Conservation (phyloP, 2,888 invertebrate species). For the Agriopis leucophaearia region DNA sequence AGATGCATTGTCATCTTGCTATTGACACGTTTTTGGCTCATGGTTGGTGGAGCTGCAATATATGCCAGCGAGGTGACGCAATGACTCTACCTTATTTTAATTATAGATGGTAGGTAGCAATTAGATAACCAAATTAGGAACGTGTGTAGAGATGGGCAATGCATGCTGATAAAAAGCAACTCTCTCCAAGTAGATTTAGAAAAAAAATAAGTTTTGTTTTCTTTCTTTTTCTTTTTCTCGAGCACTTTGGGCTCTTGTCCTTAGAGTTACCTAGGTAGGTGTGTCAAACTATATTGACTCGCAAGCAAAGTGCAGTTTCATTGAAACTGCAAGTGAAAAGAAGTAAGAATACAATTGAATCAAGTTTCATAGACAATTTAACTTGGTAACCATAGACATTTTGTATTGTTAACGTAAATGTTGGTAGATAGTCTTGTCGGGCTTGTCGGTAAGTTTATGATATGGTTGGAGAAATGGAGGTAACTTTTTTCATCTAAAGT, state of each 20-base stretch:
- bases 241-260: background rate
- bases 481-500: no score
- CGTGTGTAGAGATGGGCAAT: no score
- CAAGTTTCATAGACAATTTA: conserved; percentile 35
- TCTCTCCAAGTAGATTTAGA: no score
- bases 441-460: background rate
- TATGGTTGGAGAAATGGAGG: background rate
- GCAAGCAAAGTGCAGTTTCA: background rate
- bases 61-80: background rate
- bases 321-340: conserved; percentile 23
- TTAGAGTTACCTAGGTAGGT: background rate
- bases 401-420: background rate
- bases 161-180: no score
- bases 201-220: background rate
- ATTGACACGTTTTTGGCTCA: conserved; percentile 51
- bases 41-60: conserved; percentile 7
- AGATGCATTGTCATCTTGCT: conserved; percentile 28
- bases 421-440: background rate
- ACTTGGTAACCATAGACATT: conserved; percentile 11
- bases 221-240: background rate
- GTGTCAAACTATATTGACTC: background rate
- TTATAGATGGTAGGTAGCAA: no score
- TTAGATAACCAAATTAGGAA: no score
- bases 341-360: conserved; percentile 20
- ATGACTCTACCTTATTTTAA: background rate